Base-by-base conservation (phyloP, 2,797 vertebrate species). In the Coranthus polyacanthus region DNA sequence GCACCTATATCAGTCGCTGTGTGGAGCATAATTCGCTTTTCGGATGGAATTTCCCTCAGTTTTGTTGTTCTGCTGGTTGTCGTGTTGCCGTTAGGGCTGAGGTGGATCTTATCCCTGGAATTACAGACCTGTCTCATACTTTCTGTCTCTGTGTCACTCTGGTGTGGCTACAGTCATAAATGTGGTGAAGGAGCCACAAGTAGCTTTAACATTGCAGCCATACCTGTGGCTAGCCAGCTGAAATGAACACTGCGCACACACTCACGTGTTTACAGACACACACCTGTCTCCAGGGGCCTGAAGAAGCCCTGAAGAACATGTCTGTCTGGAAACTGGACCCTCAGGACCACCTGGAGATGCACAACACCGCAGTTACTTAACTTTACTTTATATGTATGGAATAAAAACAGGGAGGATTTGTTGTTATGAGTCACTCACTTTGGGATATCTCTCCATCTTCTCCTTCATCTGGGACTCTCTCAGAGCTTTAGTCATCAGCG, bases 251-350 rank as follows among this genome's bases (percentile, higher is more conserved):
- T 38, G n/a, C n/a, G 1, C 37, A 37, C 26, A 34, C 6, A 17
- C 18, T 26, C n/a, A 37, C 12, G 21, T 12, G 11, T 10, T 24
- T 9, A 22, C 11, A 60, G 5, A 26, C 29, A 86, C 93, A 81
- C 81, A 99, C 98, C 95, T 66, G 97, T 98, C 85, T 99, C 98
- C 13, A 90, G 81, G 8, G 96, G 96, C 56, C 82, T 90, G 89
- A 99, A 99, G 91, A 97, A 97, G 1, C 98, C 98, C 70, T 99
- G 98, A 0, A 99, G 92, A 74, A 98, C 89, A 13, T 94, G 88
- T 45, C 96, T 94, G 90, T 99, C 97, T 64, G 97, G 98, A 77
- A 99, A 99, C 81, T 92, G 94, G 83, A 99, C 86, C 83, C 98
- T 94, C 75, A 99, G 61, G 45, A 95, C 96, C 81, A 98, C 96